A percentile compares a stretch with the other conserved stretches of the same genome.
Evolutionary conservation across 2,797 vertebrate genomes (phyloP).

Genomic region (Pristis pectinata): DNA sequence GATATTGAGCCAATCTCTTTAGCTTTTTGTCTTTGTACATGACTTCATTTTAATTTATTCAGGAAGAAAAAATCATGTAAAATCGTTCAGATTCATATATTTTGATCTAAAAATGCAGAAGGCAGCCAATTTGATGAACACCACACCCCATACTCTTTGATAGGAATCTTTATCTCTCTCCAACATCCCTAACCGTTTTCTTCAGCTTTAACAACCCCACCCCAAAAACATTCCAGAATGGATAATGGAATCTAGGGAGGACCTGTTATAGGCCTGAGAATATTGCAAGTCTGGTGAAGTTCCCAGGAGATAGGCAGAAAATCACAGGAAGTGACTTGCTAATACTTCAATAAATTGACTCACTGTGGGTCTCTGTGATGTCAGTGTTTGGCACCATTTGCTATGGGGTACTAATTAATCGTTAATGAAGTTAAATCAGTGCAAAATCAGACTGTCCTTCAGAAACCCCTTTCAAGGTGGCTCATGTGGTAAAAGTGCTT

Average conservation of each 20-base stretch:
- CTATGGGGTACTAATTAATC: background rate
- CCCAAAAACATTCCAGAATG: background rate
- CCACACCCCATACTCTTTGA: background rate
- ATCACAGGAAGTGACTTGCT: background rate
- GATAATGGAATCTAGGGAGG: slow-evolving; percentile 13
- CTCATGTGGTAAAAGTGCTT: no score
- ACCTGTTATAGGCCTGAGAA: slow-evolving; percentile 8
- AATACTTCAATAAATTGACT: background rate
- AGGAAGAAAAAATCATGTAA: background rate
- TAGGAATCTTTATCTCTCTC: slow-evolving; percentile 21
- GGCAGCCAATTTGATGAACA: background rate
- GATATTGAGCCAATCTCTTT: background rate
- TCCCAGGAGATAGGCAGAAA: background rate
- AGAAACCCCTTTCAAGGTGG: background rate
- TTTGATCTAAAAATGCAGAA: background rate
- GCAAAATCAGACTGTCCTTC: background rate
- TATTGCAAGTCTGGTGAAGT: background rate
- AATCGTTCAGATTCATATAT: background rate
- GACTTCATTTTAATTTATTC: background rate
- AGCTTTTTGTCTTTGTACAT: background rate
- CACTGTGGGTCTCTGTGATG: background rate
- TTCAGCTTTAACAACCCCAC: background rate
- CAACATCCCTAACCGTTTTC: background rate
- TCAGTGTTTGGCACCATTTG: background rate
- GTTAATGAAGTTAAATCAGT: background rate